Evolutionary conservation across 1,140 invertebrate genomes (phyloP), one percentile per base, ranked within the genome.

Genomic region (Anthonomus grandis): DNA sequence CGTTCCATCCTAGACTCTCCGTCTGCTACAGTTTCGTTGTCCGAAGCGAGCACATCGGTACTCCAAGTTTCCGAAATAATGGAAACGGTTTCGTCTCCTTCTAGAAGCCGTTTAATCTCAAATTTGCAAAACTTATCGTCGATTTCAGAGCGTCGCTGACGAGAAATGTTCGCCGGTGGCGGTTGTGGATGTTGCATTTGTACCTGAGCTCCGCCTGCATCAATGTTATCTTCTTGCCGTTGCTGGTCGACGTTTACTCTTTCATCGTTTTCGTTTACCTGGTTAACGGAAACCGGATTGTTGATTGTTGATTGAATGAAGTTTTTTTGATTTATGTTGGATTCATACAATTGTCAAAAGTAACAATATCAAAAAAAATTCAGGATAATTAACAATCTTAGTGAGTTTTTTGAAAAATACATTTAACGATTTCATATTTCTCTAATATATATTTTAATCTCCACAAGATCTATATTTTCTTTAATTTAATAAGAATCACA

Each of bases 71-170:
- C 95, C 57, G 93, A 95, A 39, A 97, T 93, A 65, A 96, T 86
- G 15, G 93, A 96, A 63, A 95, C 85, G 1, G 93, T 95, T 76
- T 97, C 94, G 72, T 97, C 94, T 1, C 67, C 89, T 78, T 90
- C 89, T 49, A 89, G 80, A 24, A 91, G 75, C 68, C 90, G 90
- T 73, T 91, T 93, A 24, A 98, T 93, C 70, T 96, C 95, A 76
- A 99, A 99, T 76, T 97, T 97, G 67, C 95, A 96, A 82, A 99
- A 99, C 74, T 97, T 95, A 59, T 98, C 96, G 65, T 97, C 95
- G 51, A 99, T 94, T 70, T 98, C 95, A 54, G 89, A 90, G 5
- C 88, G 79, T 19, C 85, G 86, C 71, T 91, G 87, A 65, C 93
- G 4, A n/a, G 46, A 49, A 36, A 49, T 49, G 13, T 49, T 49